Evolutionary conservation across 2,113 vertebrate species (phyloP).

Genomic region (Pangasianodon hypophthalmus): DNA sequence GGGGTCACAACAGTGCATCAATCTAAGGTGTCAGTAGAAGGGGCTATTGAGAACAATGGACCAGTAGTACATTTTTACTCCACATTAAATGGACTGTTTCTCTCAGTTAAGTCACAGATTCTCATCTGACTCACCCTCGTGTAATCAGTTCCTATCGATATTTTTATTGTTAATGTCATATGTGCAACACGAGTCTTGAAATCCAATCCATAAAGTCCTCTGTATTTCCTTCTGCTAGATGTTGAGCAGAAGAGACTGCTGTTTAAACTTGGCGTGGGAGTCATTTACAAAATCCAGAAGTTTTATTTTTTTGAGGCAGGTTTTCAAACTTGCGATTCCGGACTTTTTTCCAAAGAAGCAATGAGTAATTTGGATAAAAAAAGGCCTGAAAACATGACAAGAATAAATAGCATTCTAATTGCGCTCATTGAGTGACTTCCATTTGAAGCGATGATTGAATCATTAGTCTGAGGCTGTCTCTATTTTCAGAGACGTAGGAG

Average conservation of each 20-base stretch:
- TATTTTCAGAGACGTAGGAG: conserved; percentile 37
- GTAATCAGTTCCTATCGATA: neutral
- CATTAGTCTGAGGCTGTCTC: conserved; percentile 39
- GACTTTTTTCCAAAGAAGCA: neutral
- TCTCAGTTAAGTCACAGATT: neutral
- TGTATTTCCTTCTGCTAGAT: neutral
- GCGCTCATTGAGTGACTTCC: conserved; percentile 32
- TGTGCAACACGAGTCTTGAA: neutral
- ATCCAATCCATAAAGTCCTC: neutral
- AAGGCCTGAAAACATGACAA: conserved; percentile 7
- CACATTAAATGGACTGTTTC: neutral
- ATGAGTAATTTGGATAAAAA: neutral
- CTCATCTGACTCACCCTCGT: neutral
- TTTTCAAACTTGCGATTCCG: neutral
- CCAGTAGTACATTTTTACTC: neutral
- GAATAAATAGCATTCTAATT: conserved; percentile 37
- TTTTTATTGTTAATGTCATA: neutral
- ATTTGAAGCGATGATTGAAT: conserved; percentile 40
- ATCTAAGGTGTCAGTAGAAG: neutral
- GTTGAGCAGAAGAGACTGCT: neutral
- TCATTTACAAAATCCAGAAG: neutral
- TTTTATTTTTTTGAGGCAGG: neutral
- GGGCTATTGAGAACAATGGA: neutral
- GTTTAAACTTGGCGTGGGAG: neutral
- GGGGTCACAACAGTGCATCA: neutral